A percentile compares a stretch with the other conserved stretches of the same genome.
Evolutionary conservation across 2,888 invertebrate species (phyloP).

Genomic region (Ctena decussata): DNA sequence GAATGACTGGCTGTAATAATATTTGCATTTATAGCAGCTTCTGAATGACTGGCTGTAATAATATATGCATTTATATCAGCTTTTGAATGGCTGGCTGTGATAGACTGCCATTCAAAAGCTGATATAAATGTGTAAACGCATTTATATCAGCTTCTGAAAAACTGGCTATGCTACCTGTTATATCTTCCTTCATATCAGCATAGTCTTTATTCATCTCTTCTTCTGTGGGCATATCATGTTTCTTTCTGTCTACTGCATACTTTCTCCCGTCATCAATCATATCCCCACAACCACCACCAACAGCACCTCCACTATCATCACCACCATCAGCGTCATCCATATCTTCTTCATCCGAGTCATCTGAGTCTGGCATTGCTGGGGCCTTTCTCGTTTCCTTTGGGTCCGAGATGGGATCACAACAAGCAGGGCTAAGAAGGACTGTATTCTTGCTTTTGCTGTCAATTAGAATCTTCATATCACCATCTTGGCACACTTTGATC

Average conservation of each 20-base stretch:
- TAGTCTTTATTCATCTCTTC: neutral
- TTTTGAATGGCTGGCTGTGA: too few species aligned
- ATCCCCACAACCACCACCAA: neutral
- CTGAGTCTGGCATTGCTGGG: conserved; percentile 38
- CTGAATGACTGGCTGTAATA: too few species aligned
- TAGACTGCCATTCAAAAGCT: too few species aligned
- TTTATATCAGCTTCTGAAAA: too few species aligned
- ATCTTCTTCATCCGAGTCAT: conserved; percentile 7
- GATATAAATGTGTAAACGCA: too few species aligned
- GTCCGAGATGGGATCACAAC: conserved; percentile 44
- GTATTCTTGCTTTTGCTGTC: conserved; percentile 6
- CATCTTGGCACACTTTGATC: conserved; percentile 59
- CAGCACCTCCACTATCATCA: neutral
- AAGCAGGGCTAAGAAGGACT: conserved; percentile 49
- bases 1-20: too few species aligned
- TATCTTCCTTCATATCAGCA: neutral
- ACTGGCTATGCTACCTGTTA: neutral
- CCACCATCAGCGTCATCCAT: neutral
- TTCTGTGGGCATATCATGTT: too few species aligned
- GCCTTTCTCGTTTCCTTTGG: conserved; percentile 26
- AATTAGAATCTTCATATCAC: conserved; percentile 55
- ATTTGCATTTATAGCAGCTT: too few species aligned
- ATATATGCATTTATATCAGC: too few species aligned
- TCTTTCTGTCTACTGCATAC: neutral
- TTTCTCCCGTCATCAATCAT: neutral